These are phyloP conservation scores for Rhogogaster chlorosoma DNA, from an alignment of 2,888 invertebrate species.

Conservation along the genomic window DNA sequence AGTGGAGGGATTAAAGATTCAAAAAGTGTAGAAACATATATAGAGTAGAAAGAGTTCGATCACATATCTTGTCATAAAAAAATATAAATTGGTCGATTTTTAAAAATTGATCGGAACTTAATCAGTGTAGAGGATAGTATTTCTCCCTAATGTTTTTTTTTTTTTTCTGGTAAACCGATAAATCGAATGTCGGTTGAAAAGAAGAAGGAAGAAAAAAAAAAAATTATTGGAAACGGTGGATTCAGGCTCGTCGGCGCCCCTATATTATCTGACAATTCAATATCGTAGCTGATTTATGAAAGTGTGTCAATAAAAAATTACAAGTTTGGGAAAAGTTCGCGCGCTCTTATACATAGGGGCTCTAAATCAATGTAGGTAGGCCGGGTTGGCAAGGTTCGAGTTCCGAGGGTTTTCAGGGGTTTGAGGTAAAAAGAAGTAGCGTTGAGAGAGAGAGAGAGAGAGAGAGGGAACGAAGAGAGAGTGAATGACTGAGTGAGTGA, in stretches of 20 bases:
- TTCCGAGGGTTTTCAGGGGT: not conserved
- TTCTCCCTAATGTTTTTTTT: not conserved
- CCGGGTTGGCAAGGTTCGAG: conserved; percentile 11
- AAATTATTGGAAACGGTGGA: not conserved
- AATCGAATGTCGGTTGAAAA: not conserved
- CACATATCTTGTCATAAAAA: not conserved
- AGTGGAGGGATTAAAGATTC: conserved; percentile 3
- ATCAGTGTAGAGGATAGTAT: not conserved
- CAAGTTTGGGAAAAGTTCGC: conserved; percentile 51
- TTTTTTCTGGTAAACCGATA: conserved; percentile 4
- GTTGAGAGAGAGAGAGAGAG: not conserved
- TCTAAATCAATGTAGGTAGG: conserved; percentile 40
- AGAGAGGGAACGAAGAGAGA: conserved; percentile 14
- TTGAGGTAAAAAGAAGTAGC: not conserved
- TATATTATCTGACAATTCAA: conserved; percentile 39
- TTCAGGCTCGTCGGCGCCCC: not conserved
- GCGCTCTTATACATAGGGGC: conserved; percentile 4
- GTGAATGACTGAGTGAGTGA: not conserved
- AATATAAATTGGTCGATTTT: not conserved
- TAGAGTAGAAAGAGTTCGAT: not conserved
- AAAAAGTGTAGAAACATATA: conserved; percentile 3
- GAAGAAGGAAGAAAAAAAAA: not conserved
- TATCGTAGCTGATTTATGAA: conserved; percentile 55
- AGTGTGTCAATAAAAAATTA: conserved; percentile 58
- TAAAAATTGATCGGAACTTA: not conserved